Base-by-base conservation (phyloP, 30 jellyfish, hydroid and myxozoan species). In the Sanderia malayensis region DNA sequence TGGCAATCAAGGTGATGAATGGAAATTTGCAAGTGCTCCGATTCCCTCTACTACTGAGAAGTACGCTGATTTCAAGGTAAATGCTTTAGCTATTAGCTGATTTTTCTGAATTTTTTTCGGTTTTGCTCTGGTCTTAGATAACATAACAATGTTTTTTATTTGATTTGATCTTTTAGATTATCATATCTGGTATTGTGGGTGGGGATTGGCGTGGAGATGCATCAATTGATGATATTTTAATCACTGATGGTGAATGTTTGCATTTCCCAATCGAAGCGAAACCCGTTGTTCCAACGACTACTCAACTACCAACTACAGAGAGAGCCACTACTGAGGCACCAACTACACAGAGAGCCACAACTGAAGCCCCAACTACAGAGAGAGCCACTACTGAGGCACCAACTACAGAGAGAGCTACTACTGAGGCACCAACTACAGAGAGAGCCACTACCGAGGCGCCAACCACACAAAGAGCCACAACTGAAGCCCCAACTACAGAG, bases 61-160 rank as follows among this genome's bases (percentile, higher is more conserved):
- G 32, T n/a, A n/a, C n/a, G n/a, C n/a, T n/a, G n/a, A n/a, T n/a
- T 58, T 60, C 25, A 71, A 79, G 94, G 96, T 86, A 66, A 9
- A 73, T 9, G 1, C 18, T 21, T 52, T 23, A 22, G 4, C 6
- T 17, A 3, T 61, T 28, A 28, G n/a, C 29, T 3, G n/a, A 61
- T 20, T 20, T 20, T 20, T 10, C 8, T 17, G 29, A 20, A 20
- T 7, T 61, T 23, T 17, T 2, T 11, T 6, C 3, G 6, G 3
- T 10, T 28, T 61, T 28, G n/a, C n/a, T n/a, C n/a, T n/a, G n/a
- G n/a, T n/a, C n/a, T n/a, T n/a, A n/a, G n/a, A n/a, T n/a, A n/a
- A n/a, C n/a, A n/a, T n/a, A n/a, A n/a, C n/a, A n/a, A n/a, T n/a
- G n/a, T n/a, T n/a, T n/a, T n/a, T n/a, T n/a, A n/a, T n/a, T n/a